These are phyloP conservation scores for Archivesica marissinica DNA, from an alignment of 1,140 invertebrate species.

Conservation along the genomic window DNA sequence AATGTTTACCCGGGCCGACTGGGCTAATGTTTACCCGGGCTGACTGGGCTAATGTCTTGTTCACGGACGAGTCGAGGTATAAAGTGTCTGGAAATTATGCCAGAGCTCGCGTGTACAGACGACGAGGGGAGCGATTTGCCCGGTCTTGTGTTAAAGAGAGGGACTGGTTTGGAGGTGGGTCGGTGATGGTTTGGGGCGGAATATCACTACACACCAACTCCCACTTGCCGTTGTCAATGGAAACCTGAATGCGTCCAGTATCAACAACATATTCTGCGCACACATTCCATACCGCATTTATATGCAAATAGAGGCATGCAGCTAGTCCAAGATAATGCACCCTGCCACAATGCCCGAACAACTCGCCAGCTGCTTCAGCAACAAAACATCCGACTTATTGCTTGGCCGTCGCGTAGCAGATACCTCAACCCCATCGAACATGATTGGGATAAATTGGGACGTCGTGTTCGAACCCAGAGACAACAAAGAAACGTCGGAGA, in stretches of 20 bases:
- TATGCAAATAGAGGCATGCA: not conserved
- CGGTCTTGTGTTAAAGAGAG: too few species aligned
- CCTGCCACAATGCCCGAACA: not conserved
- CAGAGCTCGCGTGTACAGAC: slow-evolving; percentile 16
- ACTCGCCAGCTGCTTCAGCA: not conserved
- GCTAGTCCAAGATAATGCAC: not conserved
- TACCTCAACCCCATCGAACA: not conserved
- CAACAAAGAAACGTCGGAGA: too few species aligned
- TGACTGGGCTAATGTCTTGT: not conserved
- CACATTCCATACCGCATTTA: not conserved
- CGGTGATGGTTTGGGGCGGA: too few species aligned
- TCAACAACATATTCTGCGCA: not conserved
- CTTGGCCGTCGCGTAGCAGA: not conserved
- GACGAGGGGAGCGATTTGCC: not conserved
- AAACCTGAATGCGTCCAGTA: not conserved
- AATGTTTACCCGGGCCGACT: too few species aligned
- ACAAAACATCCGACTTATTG: not conserved
- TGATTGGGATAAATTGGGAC: not conserved
- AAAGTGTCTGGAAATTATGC: not conserved
- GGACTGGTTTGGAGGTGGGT: too few species aligned
- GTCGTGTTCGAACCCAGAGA: slow-evolving; percentile 23
- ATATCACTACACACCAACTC: not conserved
- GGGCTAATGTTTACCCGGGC: not conserved
- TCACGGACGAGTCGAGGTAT: slow-evolving; percentile 7
- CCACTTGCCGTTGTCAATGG: not conserved